These are phyloP conservation scores for Galeruca laticollis DNA, from an alignment of 2,888 invertebrate species.

Conservation along the genomic window DNA sequence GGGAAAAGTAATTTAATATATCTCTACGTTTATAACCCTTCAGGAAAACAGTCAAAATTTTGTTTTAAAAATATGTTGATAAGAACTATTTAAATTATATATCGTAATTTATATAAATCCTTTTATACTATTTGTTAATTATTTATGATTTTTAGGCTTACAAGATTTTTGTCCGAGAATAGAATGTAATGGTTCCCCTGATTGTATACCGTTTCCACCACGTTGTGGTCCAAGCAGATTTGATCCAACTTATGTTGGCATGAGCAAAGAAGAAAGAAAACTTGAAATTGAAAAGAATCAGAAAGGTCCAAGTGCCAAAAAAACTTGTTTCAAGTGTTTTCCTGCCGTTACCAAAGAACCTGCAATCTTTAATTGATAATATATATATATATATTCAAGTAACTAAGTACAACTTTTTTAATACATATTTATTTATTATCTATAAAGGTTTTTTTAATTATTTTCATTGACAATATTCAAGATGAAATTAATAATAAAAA, in stretches of 20 bases:
- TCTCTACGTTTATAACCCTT: too few species aligned
- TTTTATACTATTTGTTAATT: not conserved
- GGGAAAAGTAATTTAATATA: too few species aligned
- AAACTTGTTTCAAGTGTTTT: not conserved
- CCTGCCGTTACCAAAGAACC: not conserved
- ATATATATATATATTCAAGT: not conserved
- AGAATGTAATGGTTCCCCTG: slow-evolving; percentile 68
- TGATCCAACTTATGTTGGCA: slow-evolving; percentile 3
- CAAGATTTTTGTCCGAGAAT: slow-evolving; percentile 42
- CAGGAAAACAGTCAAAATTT: too few species aligned
- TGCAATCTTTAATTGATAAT: not conserved
- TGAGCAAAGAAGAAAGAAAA: not conserved
- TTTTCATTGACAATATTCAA: too few species aligned
- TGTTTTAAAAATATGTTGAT: too few species aligned
- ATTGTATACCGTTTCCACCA: slow-evolving; percentile 67
- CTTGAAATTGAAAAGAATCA: not conserved
- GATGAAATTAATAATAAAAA: too few species aligned
- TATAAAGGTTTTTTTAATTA: too few species aligned
- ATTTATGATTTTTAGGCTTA: slow-evolving; percentile 10
- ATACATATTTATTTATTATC: too few species aligned
- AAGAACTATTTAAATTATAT: too few species aligned
- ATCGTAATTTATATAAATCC: too few species aligned
- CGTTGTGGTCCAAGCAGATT: slow-evolving; percentile 66
- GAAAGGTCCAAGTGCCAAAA: not conserved
- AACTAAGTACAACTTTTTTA: not conserved